Percentiles rank a stretch among this genome's conserved stretches.
Evolutionary conservation across 2,888 invertebrate species (phyloP).

Genomic region (Invenusta paracnida): DNA sequence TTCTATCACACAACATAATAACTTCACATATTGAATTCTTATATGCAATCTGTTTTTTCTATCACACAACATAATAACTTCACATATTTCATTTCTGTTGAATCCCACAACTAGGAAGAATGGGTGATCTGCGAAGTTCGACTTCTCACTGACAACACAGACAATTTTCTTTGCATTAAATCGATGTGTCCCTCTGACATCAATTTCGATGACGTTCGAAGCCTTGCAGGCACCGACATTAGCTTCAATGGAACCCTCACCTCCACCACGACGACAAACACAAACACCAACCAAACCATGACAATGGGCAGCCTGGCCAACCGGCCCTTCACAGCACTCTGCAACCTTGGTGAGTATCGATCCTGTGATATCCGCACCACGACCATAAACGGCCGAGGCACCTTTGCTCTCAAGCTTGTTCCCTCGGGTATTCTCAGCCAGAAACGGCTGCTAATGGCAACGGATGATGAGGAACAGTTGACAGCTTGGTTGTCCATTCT

Average conservation of each 20-base stretch:
- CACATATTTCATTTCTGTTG: too few relatives aligned
- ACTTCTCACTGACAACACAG: neutral
- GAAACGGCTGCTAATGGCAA: neutral
- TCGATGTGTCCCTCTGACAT: neutral
- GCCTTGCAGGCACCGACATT: neutral
- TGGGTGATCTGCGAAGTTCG: neutral
- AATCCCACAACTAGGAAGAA: too few relatives aligned
- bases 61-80: too few relatives aligned
- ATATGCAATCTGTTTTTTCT: too few relatives aligned
- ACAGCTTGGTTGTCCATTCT: constrained; percentile 17
- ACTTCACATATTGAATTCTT: too few relatives aligned
- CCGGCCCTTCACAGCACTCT: neutral
- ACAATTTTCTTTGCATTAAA: neutral
- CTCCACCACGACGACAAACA: neutral
- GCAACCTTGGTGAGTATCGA: constrained; percentile 24
- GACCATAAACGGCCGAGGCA: neutral
- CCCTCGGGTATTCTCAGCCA: constrained; percentile 15
- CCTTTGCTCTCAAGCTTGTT: constrained; percentile 21
- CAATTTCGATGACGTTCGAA: neutral
- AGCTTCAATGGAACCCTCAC: neutral
- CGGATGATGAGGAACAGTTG: constrained; percentile 31
- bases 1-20: too few relatives aligned
- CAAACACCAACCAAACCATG: too few relatives aligned
- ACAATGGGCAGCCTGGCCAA: neutral
- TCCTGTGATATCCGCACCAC: constrained; percentile 25